phyloP scores from a whole-genome alignment of 2,797 vertebrate genomes.

The Megalops cyprinoides region DNA sequence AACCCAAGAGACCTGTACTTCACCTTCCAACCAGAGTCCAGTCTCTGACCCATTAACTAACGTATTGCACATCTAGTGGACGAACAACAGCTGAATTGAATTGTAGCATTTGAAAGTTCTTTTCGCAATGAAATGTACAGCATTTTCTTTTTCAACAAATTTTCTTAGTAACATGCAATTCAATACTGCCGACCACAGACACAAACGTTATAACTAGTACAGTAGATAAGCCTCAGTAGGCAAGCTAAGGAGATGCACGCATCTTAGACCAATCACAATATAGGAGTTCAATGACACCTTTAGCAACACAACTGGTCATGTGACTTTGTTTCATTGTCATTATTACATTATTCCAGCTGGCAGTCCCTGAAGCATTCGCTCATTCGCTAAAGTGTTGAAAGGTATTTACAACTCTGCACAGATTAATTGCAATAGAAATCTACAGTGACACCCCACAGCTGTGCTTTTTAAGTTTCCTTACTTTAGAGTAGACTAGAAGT shows the following conservation, averaged over 20 bases:
- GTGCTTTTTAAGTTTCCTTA: slow-evolving; percentile 55
- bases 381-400: not conserved
- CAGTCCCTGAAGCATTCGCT: slow-evolving; percentile 22
- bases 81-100: slow-evolving; percentile 63
- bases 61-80: slow-evolving; percentile 81
- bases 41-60: slow-evolving; percentile 49
- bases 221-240: slow-evolving; percentile 60
- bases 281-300: slow-evolving; percentile 56
- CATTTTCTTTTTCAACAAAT: slow-evolving; percentile 67
- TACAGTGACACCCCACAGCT: slow-evolving; percentile 39
- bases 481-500: slow-evolving; percentile 60
- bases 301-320: slow-evolving; percentile 40
- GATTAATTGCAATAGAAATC: not conserved
- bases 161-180: slow-evolving; percentile 74
- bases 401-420: slow-evolving; percentile 8
- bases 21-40: slow-evolving; percentile 8
- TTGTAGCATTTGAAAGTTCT: slow-evolving; percentile 58
- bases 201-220: slow-evolving; percentile 71
- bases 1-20: slow-evolving; percentile 45
- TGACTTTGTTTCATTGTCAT: not conserved
- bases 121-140: slow-evolving; percentile 73
- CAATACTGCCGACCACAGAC: slow-evolving; percentile 77
- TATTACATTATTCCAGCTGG: not conserved
- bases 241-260: slow-evolving; percentile 58
- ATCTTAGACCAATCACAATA: slow-evolving; percentile 68